Conservation (phyloP, 2,888 invertebrate species). For the Callyntrura guangdongensis region DNA sequence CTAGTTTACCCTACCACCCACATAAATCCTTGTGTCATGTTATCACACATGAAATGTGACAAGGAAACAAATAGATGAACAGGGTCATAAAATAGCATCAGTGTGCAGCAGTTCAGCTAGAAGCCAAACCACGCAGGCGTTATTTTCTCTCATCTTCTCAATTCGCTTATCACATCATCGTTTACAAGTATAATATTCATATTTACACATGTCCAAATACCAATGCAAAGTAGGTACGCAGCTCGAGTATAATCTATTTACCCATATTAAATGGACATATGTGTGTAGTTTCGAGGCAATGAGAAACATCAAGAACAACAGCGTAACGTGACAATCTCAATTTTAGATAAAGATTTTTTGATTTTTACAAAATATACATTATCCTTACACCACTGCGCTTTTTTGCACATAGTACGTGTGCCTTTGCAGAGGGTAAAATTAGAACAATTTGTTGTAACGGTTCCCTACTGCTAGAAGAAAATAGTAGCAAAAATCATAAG, state of each 20-base stretch:
- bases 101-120: background rate
- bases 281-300: background rate
- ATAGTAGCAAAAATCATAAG: too few relatives aligned
- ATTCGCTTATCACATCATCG: slow-evolving; percentile 49
- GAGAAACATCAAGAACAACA: slow-evolving; percentile 4
- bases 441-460: slow-evolving; percentile 42
- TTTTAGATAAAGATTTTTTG: background rate
- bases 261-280: too few relatives aligned
- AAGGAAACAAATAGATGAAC: slow-evolving; percentile 66
- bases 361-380: background rate
- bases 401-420: background rate
- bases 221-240: slow-evolving; percentile 51
- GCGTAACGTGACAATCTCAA: slow-evolving; percentile 35
- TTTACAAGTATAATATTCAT: slow-evolving; percentile 50
- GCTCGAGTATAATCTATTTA: too few relatives aligned
- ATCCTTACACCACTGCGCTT: background rate
- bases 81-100: slow-evolving; percentile 55
- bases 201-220: slow-evolving; percentile 62
- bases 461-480: background rate
- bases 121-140: background rate
- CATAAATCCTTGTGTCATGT: slow-evolving; percentile 55
- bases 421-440: slow-evolving; percentile 12
- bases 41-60: slow-evolving; percentile 56
- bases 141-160: background rate
- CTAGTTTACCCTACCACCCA: slow-evolving; percentile 25